A percentile compares a stretch with the other conserved stretches of the same genome.
These are phyloP conservation scores for Apteryx mantelli DNA, from an alignment of 2,113 vertebrate genomes.

Conservation along the genomic window DNA sequence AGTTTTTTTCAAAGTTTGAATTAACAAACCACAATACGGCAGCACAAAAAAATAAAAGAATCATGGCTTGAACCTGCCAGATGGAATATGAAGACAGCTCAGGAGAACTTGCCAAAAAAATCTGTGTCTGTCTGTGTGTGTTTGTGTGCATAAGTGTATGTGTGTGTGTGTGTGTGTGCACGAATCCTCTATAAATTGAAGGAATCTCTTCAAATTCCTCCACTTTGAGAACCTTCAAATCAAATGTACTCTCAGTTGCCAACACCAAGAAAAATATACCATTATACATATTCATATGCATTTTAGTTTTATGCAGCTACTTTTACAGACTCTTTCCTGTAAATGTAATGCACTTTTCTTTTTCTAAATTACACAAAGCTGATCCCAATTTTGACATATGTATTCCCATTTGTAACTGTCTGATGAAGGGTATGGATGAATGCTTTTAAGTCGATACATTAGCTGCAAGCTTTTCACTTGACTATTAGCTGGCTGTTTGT, in stretches of 20 bases:
- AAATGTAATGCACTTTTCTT: not conserved
- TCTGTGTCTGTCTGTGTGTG: not conserved
- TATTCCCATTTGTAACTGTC: not conserved
- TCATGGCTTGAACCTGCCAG: constrained; percentile 8
- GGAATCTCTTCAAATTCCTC: constrained; percentile 21
- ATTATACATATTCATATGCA: not conserved
- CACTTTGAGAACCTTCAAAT: not conserved
- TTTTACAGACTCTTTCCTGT: not conserved
- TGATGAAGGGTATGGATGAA: not conserved
- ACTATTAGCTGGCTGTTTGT: not conserved
- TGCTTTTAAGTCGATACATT: not conserved
- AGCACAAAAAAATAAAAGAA: not conserved
- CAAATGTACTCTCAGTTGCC: not conserved
- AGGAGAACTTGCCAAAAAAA: constrained; percentile 32
- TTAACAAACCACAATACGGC: not conserved
- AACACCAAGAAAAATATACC: not conserved
- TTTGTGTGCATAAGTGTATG: not conserved
- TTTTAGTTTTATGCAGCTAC: not conserved
- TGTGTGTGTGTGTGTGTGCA: not conserved
- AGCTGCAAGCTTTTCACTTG: not conserved
- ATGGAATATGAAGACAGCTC: constrained; percentile 28
- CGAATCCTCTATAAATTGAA: constrained; percentile 12
- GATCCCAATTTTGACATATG: not conserved
- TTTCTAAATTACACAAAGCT: not conserved
- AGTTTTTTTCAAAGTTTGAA: not conserved